phyloP scores from a whole-genome alignment of 2,888 invertebrate genomes.

The Oligia fasciuncula region DNA sequence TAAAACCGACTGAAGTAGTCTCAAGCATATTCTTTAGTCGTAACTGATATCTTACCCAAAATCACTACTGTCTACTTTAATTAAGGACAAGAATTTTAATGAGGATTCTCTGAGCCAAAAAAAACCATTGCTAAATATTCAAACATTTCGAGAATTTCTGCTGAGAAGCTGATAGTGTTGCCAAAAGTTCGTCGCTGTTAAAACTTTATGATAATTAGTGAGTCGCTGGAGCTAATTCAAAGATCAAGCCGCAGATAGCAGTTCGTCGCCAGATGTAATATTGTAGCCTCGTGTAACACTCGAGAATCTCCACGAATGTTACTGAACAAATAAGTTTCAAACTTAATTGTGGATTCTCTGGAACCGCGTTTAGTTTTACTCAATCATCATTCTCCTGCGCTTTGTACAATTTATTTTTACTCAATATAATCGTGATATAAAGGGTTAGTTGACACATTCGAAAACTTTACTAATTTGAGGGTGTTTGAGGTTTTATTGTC shows the following conservation, averaged over 20 bases:
- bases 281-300: slow-evolving; percentile 59
- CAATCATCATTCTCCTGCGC: too few species aligned
- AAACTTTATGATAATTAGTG: slow-evolving; percentile 85
- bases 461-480: slow-evolving; percentile 46
- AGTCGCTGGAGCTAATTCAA: slow-evolving; percentile 81
- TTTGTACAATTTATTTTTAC: slow-evolving; percentile 28
- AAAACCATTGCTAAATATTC: slow-evolving; percentile 73
- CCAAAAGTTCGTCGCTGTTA: slow-evolving; percentile 79
- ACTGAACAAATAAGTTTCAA: slow-evolving; percentile 70
- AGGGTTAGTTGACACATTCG: slow-evolving; percentile 13
- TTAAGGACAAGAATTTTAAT: slow-evolving; percentile 58
- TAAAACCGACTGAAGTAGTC: slow-evolving; percentile 20
- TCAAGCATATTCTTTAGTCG: slow-evolving; percentile 13
- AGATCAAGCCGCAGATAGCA: slow-evolving; percentile 78
- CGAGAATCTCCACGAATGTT: slow-evolving; percentile 56
- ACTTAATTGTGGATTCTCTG: slow-evolving; percentile 66
- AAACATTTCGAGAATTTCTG: slow-evolving; percentile 71
- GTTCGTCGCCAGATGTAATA: slow-evolving; percentile 73
- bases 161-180: slow-evolving; percentile 79
- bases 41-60: slow-evolving; percentile 28
- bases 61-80: slow-evolving; percentile 45
- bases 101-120: slow-evolving; percentile 61
- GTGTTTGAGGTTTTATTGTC: slow-evolving; percentile 34
- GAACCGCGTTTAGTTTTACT: slow-evolving; percentile 57
- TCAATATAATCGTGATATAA: slow-evolving; percentile 51